Evolutionary conservation across 2,797 vertebrate genomes (phyloP), one percentile per base, ranked within the genome.

Genomic region (Lutjanus argentimaculatus): DNA sequence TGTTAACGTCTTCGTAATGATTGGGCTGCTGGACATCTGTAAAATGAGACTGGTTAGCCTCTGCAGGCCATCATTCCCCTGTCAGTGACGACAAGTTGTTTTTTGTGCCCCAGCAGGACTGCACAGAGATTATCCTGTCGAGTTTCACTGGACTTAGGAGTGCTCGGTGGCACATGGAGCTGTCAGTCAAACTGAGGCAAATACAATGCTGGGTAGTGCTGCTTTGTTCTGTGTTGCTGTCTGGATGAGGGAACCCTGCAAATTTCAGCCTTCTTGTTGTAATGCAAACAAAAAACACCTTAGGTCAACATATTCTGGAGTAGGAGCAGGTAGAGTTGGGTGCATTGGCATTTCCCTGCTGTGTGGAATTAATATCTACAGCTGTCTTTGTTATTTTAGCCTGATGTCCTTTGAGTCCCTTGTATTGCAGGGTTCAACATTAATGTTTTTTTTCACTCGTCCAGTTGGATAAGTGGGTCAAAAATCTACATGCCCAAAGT

Each of bases 131-230:
- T 87, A 95, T 90, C 81, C 68, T 63, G 81, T 87, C 12, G 76
- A 85, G 92, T 93, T 92, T 94, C 91, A 93, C 81, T 61, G 88
- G 90, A 89, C 51, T 90, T 87, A 90, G 51, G 55, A 53, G 82
- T 25, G 77, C 88, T 89, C 70, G 9, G 77, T 30, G 15, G 55
- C 94, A 95, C 92, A 91, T 95, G 93, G 87, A 80, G 80, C 91
- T 94, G 95, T 95, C 94, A 14, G 15, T 95, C 94, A 95, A 92
- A 87, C n/a, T 16, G 66, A 81, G 62, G 72, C 25, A n/a, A 72
- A 69, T 82, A 92, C 90, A 91, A 89, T 83, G 78, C 69, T 57
- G 76, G 42, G 13, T 56, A 79, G 55, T 72, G 55, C 69, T 53
- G 56, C 76, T 91, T 89, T 89, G 82, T 86, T 79, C 67, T 53